Evolutionary conservation across 2,888 invertebrate genomes (phyloP).

Genomic region (Marronus borbonicus): DNA sequence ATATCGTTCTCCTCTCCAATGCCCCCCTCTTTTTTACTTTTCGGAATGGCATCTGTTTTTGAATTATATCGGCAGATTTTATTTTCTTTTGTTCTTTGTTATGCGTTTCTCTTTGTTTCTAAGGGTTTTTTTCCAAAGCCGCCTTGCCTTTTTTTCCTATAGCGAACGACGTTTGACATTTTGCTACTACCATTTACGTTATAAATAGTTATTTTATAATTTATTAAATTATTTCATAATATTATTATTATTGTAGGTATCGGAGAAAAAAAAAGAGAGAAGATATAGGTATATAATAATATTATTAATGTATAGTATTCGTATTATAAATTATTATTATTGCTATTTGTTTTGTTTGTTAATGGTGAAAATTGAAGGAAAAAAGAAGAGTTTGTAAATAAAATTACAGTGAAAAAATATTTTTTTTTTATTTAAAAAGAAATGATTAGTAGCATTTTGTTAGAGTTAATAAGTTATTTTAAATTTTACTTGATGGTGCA

Average conservation of each 20-base stretch:
- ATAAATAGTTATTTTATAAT: slow-evolving; percentile 36
- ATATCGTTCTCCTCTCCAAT: no score
- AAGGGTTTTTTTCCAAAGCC: neutral
- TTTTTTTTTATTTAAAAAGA: no score
- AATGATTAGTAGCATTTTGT: no score
- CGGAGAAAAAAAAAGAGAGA: neutral
- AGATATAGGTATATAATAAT: no score
- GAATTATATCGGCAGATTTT: no score
- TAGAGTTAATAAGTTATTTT: no score
- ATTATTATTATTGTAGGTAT: slow-evolving; percentile 29
- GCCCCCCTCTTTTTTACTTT: no score
- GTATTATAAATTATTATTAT: slow-evolving; percentile 39
- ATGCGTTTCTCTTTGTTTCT: no score
- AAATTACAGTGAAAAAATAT: neutral
- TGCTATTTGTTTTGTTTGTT: slow-evolving; percentile 18
- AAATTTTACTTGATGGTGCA: no score
- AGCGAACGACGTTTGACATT: neutral
- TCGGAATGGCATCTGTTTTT: no score
- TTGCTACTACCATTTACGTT: slow-evolving; percentile 1
- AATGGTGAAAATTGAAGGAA: slow-evolving; percentile 7
- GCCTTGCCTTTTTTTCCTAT: slow-evolving; percentile 20
- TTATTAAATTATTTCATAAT: slow-evolving; percentile 42
- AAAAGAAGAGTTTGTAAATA: slow-evolving; percentile 2
- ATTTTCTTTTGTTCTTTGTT: no score
- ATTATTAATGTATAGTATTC: slow-evolving; percentile 15